phyloP scores from a whole-genome alignment of 2,888 invertebrate species.

The Nephrotoma flavescens region DNA sequence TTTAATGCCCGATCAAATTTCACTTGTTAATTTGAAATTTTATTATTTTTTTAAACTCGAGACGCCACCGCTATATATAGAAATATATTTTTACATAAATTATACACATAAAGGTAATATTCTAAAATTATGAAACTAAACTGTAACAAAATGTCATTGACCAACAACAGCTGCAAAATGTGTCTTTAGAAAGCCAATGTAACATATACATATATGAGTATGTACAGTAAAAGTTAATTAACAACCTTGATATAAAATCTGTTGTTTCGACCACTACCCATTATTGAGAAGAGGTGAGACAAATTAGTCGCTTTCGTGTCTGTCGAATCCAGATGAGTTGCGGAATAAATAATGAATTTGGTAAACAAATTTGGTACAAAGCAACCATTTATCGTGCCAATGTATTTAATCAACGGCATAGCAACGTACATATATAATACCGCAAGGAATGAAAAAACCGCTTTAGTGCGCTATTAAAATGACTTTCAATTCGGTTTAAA shows the following conservation, averaged over 20 bases:
- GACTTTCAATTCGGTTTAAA: not conserved
- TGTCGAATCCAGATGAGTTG: not conserved
- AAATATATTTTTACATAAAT: too few species aligned
- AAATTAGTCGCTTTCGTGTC: too few species aligned
- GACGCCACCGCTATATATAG: too few species aligned
- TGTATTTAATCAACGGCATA: too few species aligned
- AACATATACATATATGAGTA: not conserved
- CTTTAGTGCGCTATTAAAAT: not conserved
- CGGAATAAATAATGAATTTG: not conserved
- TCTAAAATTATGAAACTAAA: not conserved
- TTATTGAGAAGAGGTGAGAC: not conserved
- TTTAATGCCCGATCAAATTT: too few species aligned
- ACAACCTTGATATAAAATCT: not conserved
- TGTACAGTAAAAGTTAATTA: not conserved
- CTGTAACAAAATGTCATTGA: not conserved
- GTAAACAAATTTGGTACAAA: not conserved
- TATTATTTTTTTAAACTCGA: too few species aligned
- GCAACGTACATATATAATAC: not conserved
- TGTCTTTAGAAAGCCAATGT: not conserved
- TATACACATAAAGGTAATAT: not conserved
- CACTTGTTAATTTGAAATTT: too few species aligned
- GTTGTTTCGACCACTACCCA: not conserved
- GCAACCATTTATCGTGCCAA: not conserved
- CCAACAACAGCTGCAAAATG: not conserved
- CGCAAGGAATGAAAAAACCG: not conserved